A percentile compares a stretch with the other conserved stretches of the same genome.
phyloP scores from a whole-genome alignment of 2,113 vertebrate species.

The Typhlomys cinereus region DNA sequence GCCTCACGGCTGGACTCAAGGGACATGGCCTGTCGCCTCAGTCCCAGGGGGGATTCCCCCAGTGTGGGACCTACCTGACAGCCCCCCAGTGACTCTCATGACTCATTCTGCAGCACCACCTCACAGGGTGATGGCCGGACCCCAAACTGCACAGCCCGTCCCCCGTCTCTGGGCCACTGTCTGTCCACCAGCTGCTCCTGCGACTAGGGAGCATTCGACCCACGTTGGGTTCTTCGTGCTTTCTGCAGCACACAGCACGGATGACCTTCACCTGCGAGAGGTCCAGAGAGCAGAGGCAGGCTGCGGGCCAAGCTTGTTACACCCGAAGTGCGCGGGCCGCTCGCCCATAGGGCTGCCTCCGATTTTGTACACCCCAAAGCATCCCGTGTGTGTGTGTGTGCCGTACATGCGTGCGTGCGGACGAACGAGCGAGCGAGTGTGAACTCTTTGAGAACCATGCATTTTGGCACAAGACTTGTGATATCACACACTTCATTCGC shows the following conservation, averaged over 20 bases:
- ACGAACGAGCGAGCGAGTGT: conserved; percentile 64
- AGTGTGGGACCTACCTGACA: not conserved
- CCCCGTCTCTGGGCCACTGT: conserved; percentile 67
- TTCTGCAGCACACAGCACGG: conserved; percentile 83
- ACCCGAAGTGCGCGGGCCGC: conserved; percentile 82
- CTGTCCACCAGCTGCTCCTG: conserved; percentile 86
- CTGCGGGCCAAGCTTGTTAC: conserved; percentile 83
- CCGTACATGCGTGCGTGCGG: conserved; percentile 71
- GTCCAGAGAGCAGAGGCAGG: conserved; percentile 77
- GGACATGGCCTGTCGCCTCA: not conserved
- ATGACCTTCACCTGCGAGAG: conserved; percentile 81
- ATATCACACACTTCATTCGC: conserved; percentile 61
- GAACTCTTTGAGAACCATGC: conserved; percentile 83
- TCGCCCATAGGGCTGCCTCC: conserved; percentile 83
- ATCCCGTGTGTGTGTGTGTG: conserved; percentile 39
- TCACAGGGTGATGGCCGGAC: conserved; percentile 58
- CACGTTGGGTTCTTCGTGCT: conserved; percentile 86
- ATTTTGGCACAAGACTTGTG: conserved; percentile 86
- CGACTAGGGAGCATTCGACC: conserved; percentile 84
- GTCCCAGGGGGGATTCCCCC: conserved; percentile 50
- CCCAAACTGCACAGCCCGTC: conserved; percentile 60
- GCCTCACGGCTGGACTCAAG: conserved; percentile 75
- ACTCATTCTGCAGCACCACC: conserved; percentile 68
- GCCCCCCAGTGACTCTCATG: conserved; percentile 62
- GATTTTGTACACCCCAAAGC: conserved; percentile 83